A percentile compares a stretch with the other conserved stretches of the same genome.
Evolutionary conservation across 2,888 invertebrate genomes (phyloP).

Genomic region (Callinectes sapidus): DNA sequence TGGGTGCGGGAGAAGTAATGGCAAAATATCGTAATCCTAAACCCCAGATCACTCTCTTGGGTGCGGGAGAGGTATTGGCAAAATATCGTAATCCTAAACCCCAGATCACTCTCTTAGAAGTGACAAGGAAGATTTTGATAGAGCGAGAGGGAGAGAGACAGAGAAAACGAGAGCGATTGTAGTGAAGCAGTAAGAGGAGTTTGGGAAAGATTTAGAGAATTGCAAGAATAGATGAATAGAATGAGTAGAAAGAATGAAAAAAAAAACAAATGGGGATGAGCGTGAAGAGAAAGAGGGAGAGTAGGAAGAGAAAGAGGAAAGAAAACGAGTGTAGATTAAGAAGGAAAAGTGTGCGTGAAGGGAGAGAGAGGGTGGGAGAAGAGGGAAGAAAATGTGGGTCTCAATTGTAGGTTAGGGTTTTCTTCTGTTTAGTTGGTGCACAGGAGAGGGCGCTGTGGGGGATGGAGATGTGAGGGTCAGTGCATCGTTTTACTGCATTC

Average conservation of each 20-base stretch:
- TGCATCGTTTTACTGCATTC: background rate
- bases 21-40: no score
- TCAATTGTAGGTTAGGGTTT: background rate
- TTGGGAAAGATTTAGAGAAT: background rate
- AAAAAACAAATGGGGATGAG: background rate
- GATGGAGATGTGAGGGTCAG: background rate
- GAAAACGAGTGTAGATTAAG: background rate
- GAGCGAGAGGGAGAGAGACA: slow-evolving; percentile 11
- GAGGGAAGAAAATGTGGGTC: background rate
- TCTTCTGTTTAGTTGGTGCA: background rate
- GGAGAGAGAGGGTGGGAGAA: background rate
- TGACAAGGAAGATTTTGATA: background rate
- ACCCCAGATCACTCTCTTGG: no score
- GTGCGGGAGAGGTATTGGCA: no score
- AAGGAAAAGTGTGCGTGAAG: background rate
- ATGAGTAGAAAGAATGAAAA: background rate
- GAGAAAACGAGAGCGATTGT: background rate
- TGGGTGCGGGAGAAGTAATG: no score
- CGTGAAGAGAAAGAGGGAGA: background rate
- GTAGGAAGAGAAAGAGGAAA: background rate
- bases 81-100: no score
- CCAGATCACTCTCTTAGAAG: no score
- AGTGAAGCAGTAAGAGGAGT: background rate
- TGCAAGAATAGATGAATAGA: background rate
- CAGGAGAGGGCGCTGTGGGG: background rate